phyloP scores from a whole-genome alignment of 2,888 invertebrate genomes.

The Amblyteles armatorius region DNA sequence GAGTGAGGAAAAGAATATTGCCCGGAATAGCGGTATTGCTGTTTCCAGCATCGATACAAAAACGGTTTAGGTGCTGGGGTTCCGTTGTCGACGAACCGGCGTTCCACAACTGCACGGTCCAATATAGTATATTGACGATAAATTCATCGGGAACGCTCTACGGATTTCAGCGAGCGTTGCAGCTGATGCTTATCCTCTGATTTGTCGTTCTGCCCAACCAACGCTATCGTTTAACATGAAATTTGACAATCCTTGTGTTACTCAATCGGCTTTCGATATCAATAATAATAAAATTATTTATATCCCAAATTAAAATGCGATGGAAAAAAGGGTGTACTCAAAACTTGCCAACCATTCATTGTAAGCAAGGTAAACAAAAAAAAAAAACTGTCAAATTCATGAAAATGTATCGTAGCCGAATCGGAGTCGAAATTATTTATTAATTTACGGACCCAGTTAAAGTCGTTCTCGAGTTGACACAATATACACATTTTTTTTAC shows the following conservation, averaged over 20 bases:
- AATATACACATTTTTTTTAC: too few species aligned
- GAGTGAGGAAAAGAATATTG: conserved; percentile 38
- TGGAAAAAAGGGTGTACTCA: neutral
- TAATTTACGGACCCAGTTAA: too few species aligned
- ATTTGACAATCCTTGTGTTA: conserved; percentile 15
- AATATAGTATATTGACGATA: conserved; percentile 34
- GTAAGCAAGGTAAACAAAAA: too few species aligned
- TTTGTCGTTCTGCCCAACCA: conserved; percentile 30
- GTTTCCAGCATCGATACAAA: conserved; percentile 37
- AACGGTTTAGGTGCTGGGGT: conserved; percentile 21
- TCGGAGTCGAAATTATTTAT: too few species aligned
- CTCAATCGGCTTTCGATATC: neutral
- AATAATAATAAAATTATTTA: neutral
- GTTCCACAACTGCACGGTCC: conserved; percentile 3
- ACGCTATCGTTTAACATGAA: conserved; percentile 24
- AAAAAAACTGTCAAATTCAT: too few species aligned
- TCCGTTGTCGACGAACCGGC: neutral
- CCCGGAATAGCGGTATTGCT: conserved; percentile 23
- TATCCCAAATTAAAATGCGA: neutral
- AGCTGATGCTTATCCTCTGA: conserved; percentile 40
- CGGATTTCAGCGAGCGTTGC: conserved; percentile 40
- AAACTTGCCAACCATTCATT: neutral
- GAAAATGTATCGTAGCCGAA: too few species aligned
- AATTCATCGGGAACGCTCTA: conserved; percentile 30
- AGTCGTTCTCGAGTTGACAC: too few species aligned